These are phyloP conservation scores for Pipistrellus kuhlii DNA, from an alignment of 2,797 vertebrate species.

Conservation along the genomic window DNA sequence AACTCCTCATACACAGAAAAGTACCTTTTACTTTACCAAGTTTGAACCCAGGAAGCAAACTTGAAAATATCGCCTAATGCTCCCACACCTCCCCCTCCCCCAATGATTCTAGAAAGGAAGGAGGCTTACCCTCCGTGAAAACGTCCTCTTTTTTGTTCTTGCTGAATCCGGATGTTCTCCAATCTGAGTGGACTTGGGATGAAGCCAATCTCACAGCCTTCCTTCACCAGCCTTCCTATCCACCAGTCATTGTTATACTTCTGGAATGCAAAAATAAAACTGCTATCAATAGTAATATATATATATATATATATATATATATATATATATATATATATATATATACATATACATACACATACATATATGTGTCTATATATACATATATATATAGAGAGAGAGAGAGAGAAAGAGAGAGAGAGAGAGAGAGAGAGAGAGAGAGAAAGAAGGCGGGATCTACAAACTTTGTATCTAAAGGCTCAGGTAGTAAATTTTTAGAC, in stretches of 20 bases:
- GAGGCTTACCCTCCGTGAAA: slow-evolving; percentile 94
- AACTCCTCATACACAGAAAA: neutral
- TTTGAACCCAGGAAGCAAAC: slow-evolving; percentile 6
- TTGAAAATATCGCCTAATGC: neutral
- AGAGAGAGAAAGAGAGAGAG: no score
- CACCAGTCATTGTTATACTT: slow-evolving; percentile 99
- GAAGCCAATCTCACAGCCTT: slow-evolving; percentile 98
- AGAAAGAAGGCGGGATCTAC: no score
- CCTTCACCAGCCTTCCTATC: slow-evolving; percentile 98
- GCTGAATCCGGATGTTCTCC: slow-evolving; percentile 96
- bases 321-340: no score
- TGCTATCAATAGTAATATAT: slow-evolving; percentile 38
- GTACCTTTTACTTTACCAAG: neutral
- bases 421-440: no score
- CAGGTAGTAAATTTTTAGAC: no score
- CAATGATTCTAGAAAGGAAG: neutral
- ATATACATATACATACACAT: no score
- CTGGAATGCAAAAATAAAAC: slow-evolving; percentile 85
- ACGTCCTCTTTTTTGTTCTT: slow-evolving; percentile 97
- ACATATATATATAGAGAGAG: no score
- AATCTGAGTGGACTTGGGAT: slow-evolving; percentile 97
- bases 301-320: no score
- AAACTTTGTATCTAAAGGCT: no score
- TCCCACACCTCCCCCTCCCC: neutral
- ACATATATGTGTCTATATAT: no score